Evolutionary conservation across 1,140 invertebrate genomes (phyloP).

Genomic region (Ericerus pela): DNA sequence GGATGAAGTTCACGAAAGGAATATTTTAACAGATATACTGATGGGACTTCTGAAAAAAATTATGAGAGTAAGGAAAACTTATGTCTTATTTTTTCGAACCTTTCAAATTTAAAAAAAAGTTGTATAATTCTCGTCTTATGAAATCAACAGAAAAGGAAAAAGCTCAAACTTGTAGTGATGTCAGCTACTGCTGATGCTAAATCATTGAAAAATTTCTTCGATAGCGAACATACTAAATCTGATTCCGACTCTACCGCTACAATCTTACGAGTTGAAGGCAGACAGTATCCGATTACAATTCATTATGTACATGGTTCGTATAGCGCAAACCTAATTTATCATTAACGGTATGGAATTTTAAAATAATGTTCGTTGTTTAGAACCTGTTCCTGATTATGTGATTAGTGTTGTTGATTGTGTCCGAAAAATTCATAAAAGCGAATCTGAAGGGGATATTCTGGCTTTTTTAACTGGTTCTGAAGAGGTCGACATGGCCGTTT

Average conservation of each 20-base stretch:
- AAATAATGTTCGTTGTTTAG: slow-evolving; percentile 31
- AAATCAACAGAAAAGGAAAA: slow-evolving; percentile 53
- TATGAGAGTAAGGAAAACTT: slow-evolving; percentile 41
- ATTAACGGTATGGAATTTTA: not conserved
- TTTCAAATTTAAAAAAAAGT: no score
- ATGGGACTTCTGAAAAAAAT: slow-evolving; percentile 92
- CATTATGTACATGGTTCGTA: slow-evolving; percentile 55
- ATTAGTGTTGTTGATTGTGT: slow-evolving; percentile 71
- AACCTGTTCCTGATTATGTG: slow-evolving; percentile 82
- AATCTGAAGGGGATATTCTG: slow-evolving; percentile 73
- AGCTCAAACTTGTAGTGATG: slow-evolving; percentile 72
- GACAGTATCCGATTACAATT: slow-evolving; percentile 74
- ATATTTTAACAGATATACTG: slow-evolving; percentile 81
- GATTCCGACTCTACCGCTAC: slow-evolving; percentile 54
- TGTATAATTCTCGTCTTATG: slow-evolving; percentile 4
- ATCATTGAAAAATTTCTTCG: slow-evolving; percentile 75
- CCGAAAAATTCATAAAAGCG: slow-evolving; percentile 73
- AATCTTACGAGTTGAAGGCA: slow-evolving; percentile 76
- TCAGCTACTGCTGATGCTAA: slow-evolving; percentile 93
- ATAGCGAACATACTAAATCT: slow-evolving; percentile 43
- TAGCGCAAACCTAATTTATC: not conserved
- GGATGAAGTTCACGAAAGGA: slow-evolving; percentile 93
- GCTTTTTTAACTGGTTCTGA: slow-evolving; percentile 91
- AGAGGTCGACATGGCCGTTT: slow-evolving; percentile 63
- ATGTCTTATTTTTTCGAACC: no score